These are phyloP conservation scores for Galerucella pusilla DNA, from an alignment of 2,888 invertebrate genomes.

Conservation along the genomic window DNA sequence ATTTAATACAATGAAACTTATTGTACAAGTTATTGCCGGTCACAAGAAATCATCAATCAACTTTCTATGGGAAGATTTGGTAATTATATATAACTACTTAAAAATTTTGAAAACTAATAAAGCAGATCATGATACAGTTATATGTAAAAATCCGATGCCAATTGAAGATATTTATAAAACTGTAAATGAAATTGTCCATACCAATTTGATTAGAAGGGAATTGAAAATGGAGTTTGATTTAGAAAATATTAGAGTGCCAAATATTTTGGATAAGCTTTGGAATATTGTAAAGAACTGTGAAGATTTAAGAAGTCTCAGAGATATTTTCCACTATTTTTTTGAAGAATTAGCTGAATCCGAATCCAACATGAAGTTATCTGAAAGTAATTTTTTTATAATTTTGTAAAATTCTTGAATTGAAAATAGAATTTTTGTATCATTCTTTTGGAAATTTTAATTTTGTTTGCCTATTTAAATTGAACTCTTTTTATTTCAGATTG, in stretches of 20 bases:
- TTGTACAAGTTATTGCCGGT: slow-evolving; percentile 48
- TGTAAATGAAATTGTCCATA: slow-evolving; percentile 21
- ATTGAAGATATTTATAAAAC: slow-evolving; percentile 25
- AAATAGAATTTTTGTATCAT: not conserved
- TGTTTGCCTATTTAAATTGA: too few species aligned
- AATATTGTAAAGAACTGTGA: slow-evolving; percentile 47
- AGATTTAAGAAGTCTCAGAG: slow-evolving; percentile 43
- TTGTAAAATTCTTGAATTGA: not conserved
- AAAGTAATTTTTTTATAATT: slow-evolving; percentile 14
- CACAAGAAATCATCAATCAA: slow-evolving; percentile 46
- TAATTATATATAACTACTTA: slow-evolving; percentile 43
- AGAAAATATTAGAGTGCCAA: slow-evolving; percentile 43
- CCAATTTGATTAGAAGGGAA: slow-evolving; percentile 34
- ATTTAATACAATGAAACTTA: slow-evolving; percentile 40
- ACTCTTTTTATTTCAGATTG: slow-evolving; percentile 22
- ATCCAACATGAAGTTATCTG: slow-evolving; percentile 35
- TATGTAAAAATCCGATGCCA: slow-evolving; percentile 32
- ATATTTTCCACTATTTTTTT: slow-evolving; percentile 49
- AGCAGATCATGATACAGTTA: slow-evolving; percentile 34
- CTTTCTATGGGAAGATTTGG: slow-evolving; percentile 49
- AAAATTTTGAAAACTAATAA: slow-evolving; percentile 37
- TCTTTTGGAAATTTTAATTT: not conserved
- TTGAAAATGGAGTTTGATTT: slow-evolving; percentile 38
- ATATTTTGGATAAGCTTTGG: slow-evolving; percentile 49
- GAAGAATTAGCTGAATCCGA: slow-evolving; percentile 45